A percentile compares a stretch with the other conserved stretches of the same genome.
Conservation (phyloP, 1,140 invertebrate species). For the Orchesella cincta region DNA sequence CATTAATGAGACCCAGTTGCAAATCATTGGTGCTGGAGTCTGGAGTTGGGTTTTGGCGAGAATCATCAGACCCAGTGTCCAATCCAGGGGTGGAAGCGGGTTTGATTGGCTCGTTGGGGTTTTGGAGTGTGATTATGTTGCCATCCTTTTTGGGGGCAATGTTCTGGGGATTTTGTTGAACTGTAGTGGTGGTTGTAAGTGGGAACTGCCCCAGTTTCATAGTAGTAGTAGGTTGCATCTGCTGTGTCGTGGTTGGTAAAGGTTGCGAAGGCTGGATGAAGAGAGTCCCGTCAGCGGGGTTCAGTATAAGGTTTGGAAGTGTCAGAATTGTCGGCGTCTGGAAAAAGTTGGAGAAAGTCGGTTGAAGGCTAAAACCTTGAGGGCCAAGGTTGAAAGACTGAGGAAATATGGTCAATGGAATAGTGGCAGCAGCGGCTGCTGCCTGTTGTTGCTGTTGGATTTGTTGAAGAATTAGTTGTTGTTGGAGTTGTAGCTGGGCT, state of each 20-base stretch:
- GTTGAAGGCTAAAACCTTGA: constrained; percentile 49
- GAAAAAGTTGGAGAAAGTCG: constrained; percentile 50
- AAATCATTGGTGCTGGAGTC: constrained; percentile 51
- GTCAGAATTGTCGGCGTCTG: constrained; percentile 48
- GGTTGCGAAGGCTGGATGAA: constrained; percentile 47
- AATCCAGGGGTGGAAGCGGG: constrained; percentile 1
- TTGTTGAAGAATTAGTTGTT: constrained; percentile 48
- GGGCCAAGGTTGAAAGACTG: constrained; percentile 50
- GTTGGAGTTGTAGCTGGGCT: constrained; percentile 46
- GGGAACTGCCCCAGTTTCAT: constrained; percentile 38
- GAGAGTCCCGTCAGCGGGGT: constrained; percentile 50
- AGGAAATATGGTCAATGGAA: constrained; percentile 47
- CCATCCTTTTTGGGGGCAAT: constrained; percentile 49
- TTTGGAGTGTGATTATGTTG: constrained; percentile 17
- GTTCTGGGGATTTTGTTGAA: constrained; percentile 29
- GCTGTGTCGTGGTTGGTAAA: constrained; percentile 24
- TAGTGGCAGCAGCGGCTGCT: constrained; percentile 26
- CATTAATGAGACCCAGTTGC: constrained; percentile 40
- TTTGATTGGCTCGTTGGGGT: not conserved
- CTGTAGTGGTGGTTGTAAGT: constrained; percentile 11
- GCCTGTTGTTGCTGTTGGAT: constrained; percentile 40
- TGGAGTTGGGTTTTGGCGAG: constrained; percentile 48
- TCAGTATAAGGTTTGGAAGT: constrained; percentile 49
- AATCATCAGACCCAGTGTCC: constrained; percentile 35
- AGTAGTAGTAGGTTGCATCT: not conserved